These are phyloP conservation scores for Augochlora pura DNA, from an alignment of 1,140 invertebrate genomes.

Conservation along the genomic window DNA sequence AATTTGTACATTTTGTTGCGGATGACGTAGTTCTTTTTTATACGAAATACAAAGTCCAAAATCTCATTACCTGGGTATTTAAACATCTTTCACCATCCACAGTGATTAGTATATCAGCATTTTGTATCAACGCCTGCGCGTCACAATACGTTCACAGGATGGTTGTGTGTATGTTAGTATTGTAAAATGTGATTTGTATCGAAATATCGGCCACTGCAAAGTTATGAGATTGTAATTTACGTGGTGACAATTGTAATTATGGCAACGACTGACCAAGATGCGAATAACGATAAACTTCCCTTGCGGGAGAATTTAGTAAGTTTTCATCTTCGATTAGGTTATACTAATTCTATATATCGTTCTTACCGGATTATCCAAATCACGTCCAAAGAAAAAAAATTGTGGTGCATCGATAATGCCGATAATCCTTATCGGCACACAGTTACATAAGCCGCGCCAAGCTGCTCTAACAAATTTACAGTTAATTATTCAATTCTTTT, in stretches of 20 bases:
- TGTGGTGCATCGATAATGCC: neutral
- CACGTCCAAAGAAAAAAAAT: neutral
- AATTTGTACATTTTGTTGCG: neutral
- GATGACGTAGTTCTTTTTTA: neutral
- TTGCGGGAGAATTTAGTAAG: constrained; percentile 70
- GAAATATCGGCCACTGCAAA: constrained; percentile 8
- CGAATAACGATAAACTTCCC: constrained; percentile 56
- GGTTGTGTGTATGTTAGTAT: constrained; percentile 26
- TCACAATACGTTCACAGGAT: constrained; percentile 7
- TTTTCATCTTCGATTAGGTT: constrained; percentile 40
- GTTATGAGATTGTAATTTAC: constrained; percentile 25
- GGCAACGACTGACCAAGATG: constrained; percentile 66
- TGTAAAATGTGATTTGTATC: constrained; percentile 51
- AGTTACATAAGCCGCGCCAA: neutral
- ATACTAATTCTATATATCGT: neutral
- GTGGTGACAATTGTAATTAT: neutral
- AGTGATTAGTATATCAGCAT: neutral
- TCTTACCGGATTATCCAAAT: neutral
- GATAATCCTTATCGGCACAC: neutral
- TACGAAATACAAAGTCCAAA: constrained; percentile 29
- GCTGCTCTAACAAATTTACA: neutral
- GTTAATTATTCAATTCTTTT: constrained; percentile 37
- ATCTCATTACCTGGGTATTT: neutral
- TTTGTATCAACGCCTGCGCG: constrained; percentile 40
- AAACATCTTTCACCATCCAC: neutral